These are phyloP conservation scores for Spodoptera litura DNA, from an alignment of 1,140 invertebrate species.

Conservation along the genomic window DNA sequence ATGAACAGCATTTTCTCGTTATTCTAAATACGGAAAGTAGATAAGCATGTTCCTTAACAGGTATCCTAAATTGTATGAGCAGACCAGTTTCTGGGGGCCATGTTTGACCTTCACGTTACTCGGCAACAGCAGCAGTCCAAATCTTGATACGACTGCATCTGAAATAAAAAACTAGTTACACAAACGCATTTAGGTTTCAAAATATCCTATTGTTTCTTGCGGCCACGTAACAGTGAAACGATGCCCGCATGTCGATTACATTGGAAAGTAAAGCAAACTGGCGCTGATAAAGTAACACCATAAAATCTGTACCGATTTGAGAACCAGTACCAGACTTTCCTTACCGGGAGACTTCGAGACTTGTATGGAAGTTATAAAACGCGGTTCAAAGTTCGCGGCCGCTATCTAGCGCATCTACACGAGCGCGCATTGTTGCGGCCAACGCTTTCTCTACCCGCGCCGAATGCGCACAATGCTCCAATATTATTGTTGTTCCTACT, in stretches of 20 bases:
- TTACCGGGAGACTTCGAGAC: constrained; percentile 11
- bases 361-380: constrained; percentile 47
- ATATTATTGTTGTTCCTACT: constrained; percentile 48
- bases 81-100: not conserved
- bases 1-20: not conserved
- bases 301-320: constrained; percentile 38
- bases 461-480: constrained; percentile 50
- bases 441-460: constrained; percentile 57
- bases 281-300: constrained; percentile 39
- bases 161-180: constrained; percentile 30
- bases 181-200: constrained; percentile 35
- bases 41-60: constrained; percentile 3
- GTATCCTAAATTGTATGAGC: constrained; percentile 26
- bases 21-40: constrained; percentile 22
- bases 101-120: constrained; percentile 17
- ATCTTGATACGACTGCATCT: constrained; percentile 36
- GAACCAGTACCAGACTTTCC: constrained; percentile 26
- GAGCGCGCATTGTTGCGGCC: constrained; percentile 55
- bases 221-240: constrained; percentile 22
- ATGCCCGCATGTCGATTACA: constrained; percentile 41
- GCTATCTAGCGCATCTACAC: constrained; percentile 54
- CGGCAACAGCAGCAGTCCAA: constrained; percentile 10
- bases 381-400: constrained; percentile 67
- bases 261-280: constrained; percentile 44
- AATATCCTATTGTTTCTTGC: constrained; percentile 39